Conservation (phyloP, 2,797 vertebrate genomes). For the Lepilemur ruficaudatus region DNA sequence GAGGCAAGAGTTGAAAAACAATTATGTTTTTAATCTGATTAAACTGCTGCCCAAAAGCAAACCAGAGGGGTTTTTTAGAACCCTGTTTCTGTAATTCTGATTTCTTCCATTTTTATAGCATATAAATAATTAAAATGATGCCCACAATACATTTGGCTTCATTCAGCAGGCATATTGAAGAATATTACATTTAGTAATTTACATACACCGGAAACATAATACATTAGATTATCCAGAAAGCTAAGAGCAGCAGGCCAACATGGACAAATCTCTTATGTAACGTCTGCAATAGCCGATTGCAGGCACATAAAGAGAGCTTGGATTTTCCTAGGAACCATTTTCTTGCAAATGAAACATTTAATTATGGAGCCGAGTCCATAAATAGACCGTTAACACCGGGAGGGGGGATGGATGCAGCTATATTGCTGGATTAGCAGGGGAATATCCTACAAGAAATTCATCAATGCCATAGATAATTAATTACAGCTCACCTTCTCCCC, state of each 20-base stretch:
- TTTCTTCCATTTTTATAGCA: conserved; percentile 83
- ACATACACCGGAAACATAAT: conserved; percentile 82
- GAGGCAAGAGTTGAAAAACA: conserved; percentile 80
- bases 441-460: conserved; percentile 81
- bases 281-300: conserved; percentile 76
- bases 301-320: conserved; percentile 75
- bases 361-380: conserved; percentile 79
- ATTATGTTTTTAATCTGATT: conserved; percentile 80
- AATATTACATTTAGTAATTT: conserved; percentile 85
- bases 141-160: conserved; percentile 82
- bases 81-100: conserved; percentile 82
- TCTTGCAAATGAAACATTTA: conserved; percentile 84
- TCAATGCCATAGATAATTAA: conserved; percentile 86
- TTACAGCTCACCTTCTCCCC: conserved; percentile 80
- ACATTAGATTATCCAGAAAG: conserved; percentile 85
- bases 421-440: conserved; percentile 77
- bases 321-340: conserved; percentile 83
- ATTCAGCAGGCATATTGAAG: conserved; percentile 83
- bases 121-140: conserved; percentile 86
- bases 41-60: conserved; percentile 77
- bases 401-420: conserved; percentile 70
- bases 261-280: conserved; percentile 81
- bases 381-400: conserved; percentile 76
- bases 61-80: conserved; percentile 70
- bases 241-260: conserved; percentile 80